A percentile compares a stretch with the other conserved stretches of the same genome.
These are phyloP conservation scores for Paratilapia polleni DNA, from an alignment of 2,113 vertebrate genomes.

Conservation along the genomic window DNA sequence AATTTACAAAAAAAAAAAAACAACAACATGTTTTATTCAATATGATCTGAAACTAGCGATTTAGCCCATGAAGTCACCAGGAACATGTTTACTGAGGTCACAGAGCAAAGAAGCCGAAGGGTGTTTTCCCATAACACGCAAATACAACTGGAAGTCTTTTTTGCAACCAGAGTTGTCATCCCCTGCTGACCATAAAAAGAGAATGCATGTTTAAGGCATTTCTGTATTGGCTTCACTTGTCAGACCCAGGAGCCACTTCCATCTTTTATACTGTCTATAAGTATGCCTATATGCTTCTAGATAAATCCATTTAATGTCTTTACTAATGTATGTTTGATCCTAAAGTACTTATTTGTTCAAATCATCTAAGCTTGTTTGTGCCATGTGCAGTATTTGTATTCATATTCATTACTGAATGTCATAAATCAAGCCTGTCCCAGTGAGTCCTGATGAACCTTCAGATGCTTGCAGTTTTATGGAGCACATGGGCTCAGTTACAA, in stretches of 20 bases:
- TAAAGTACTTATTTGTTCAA: not conserved
- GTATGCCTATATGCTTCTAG: not conserved
- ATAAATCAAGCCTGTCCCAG: not conserved
- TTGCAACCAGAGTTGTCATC: not conserved
- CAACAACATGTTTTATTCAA: too few relatives aligned
- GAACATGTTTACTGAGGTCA: not conserved
- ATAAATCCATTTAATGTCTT: not conserved
- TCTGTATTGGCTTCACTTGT: not conserved
- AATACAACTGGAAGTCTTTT: not conserved
- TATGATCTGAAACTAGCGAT: not conserved
- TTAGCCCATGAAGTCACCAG: not conserved
- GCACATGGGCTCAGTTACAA: not conserved
- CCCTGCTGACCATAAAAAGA: not conserved
- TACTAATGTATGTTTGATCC: not conserved
- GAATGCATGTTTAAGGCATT: rapidly evolving
- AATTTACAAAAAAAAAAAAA: not conserved
- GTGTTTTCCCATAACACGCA: not conserved
- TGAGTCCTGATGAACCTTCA: not conserved
- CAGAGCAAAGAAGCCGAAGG: not conserved
- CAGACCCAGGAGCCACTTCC: not conserved
- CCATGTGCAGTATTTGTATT: not conserved
- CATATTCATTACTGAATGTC: not conserved
- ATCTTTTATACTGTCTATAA: not conserved
- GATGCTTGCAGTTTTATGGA: not conserved
- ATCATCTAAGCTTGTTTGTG: not conserved